These are phyloP conservation scores for Aphis gossypii DNA, from an alignment of 1,140 invertebrate species.

Conservation along the genomic window DNA sequence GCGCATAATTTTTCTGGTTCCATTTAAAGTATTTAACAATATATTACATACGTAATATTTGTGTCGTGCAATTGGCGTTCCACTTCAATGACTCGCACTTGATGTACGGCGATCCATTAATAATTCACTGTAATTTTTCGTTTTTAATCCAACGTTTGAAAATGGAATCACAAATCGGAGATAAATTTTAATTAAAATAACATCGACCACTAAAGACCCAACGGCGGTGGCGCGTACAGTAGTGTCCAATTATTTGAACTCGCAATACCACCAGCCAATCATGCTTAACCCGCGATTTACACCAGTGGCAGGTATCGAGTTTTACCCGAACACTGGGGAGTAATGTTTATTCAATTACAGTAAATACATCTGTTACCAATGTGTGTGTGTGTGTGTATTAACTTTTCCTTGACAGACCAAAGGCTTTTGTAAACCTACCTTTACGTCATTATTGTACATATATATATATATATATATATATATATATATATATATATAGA, in stretches of 20 bases:
- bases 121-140: background rate
- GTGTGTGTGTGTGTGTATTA: background rate
- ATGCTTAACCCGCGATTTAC: background rate
- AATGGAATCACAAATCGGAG: background rate
- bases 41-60: background rate
- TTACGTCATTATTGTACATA: background rate
- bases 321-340: background rate
- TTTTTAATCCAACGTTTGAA: background rate
- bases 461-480: background rate
- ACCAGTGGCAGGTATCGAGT: background rate
- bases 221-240: background rate
- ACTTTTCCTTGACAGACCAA: constrained; percentile 9
- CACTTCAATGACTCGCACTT: background rate
- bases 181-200: constrained; percentile 21
- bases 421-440: background rate
- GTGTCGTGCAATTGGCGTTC: background rate
- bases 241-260: background rate
- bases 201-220: background rate
- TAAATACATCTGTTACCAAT: constrained; percentile 1
- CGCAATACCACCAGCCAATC: background rate
- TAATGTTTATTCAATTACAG: constrained; percentile 1
- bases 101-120: background rate
- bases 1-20: background rate
- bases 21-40: background rate
- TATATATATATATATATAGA: background rate